Evolutionary conservation across 2,888 invertebrate species (phyloP).

Genomic region (Tipula lateralis): DNA sequence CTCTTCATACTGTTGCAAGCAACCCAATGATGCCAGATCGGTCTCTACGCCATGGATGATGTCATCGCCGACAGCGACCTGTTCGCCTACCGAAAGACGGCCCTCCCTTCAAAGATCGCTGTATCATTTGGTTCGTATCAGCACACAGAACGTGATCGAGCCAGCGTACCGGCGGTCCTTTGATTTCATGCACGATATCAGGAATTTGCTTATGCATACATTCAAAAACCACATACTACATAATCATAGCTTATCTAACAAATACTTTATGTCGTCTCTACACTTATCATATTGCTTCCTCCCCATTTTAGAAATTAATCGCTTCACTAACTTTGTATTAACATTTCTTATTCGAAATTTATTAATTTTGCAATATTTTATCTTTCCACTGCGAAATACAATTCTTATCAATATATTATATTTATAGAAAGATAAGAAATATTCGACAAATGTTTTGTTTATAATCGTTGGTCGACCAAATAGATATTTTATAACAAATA

Average conservation of each 20-base stretch:
- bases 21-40: too few relatives aligned
- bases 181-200: too few relatives aligned
- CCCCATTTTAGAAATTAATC: neutral
- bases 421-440: neutral
- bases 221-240: too few relatives aligned
- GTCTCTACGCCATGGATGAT: too few relatives aligned
- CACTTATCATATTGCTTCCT: neutral
- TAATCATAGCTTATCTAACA: neutral
- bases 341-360: neutral
- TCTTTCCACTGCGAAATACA: neutral
- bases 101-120: too few relatives aligned
- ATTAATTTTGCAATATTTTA: neutral
- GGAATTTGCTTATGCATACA: too few relatives aligned
- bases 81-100: too few relatives aligned
- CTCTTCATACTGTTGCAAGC: too few relatives aligned
- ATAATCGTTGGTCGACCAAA: neutral
- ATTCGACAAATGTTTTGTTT: neutral
- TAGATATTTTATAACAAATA: neutral
- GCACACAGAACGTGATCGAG: too few relatives aligned
- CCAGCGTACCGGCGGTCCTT: too few relatives aligned
- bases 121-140: too few relatives aligned
- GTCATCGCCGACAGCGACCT: too few relatives aligned
- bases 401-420: slow-evolving; percentile 2
- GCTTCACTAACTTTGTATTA: neutral
- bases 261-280: neutral